Evolutionary conservation across 1,140 invertebrate species (phyloP).

Genomic region (Bursaphelenchus mucronatus): DNA sequence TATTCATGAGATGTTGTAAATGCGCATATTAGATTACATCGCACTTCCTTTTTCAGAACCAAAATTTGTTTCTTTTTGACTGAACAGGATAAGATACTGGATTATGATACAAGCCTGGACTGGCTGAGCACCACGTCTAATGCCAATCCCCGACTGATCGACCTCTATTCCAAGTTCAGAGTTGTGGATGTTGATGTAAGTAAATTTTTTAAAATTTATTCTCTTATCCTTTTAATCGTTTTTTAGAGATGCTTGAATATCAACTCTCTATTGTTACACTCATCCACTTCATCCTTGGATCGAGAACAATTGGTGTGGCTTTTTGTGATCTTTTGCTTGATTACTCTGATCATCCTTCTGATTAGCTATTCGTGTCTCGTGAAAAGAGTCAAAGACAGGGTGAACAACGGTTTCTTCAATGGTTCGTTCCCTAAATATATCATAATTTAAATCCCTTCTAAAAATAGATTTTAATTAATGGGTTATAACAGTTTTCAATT

Average conservation of each 20-base stretch:
- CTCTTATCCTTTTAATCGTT: slow-evolving; percentile 16
- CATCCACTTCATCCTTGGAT: not conserved
- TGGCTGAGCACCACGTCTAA: slow-evolving; percentile 17
- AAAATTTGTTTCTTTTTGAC: slow-evolving; percentile 18
- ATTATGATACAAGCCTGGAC: slow-evolving; percentile 17
- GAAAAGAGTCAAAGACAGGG: slow-evolving; percentile 24
- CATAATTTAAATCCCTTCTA: too few relatives aligned
- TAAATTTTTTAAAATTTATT: slow-evolving; percentile 5
- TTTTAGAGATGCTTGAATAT: not conserved
- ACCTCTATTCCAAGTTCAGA: slow-evolving; percentile 18
- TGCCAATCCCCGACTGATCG: slow-evolving; percentile 10
- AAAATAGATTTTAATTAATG: too few relatives aligned
- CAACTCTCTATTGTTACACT: not conserved
- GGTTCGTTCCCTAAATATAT: too few relatives aligned
- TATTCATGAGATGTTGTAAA: slow-evolving; percentile 14
- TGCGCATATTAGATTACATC: slow-evolving; percentile 4
- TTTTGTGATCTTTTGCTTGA: slow-evolving; percentile 5
- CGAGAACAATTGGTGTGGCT: slow-evolving; percentile 26
- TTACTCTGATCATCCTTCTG: slow-evolving; percentile 24
- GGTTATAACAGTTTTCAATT: too few relatives aligned
- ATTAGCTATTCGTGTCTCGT: slow-evolving; percentile 33
- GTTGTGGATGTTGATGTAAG: slow-evolving; percentile 31
- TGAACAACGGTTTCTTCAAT: not conserved
- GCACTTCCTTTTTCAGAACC: slow-evolving; percentile 4
- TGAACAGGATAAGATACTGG: slow-evolving; percentile 9